Evolutionary conservation across 2,797 vertebrate genomes (phyloP).

Genomic region (Rhadinocentrus ornatus): DNA sequence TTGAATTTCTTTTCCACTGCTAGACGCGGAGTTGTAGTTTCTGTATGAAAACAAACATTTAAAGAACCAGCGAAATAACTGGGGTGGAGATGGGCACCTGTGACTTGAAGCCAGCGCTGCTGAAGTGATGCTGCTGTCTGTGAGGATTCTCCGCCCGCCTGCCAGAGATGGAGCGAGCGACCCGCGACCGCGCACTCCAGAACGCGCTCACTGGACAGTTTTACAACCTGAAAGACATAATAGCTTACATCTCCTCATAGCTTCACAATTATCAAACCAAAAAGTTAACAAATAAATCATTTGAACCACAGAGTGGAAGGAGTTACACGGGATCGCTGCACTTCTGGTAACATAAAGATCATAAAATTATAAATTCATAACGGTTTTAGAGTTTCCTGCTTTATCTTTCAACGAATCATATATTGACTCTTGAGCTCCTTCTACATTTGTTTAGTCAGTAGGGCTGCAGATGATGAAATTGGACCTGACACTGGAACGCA

Average conservation of each 20-base stretch:
- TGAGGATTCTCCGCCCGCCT: slow-evolving; percentile 32
- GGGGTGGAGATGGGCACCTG: slow-evolving; percentile 26
- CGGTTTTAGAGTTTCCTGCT: neutral
- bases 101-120: slow-evolving; percentile 46
- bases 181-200: slow-evolving; percentile 38
- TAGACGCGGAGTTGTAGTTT: slow-evolving; percentile 5
- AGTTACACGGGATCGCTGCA: no score
- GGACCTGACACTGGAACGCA: no score
- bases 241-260: neutral
- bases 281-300: neutral
- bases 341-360: neutral
- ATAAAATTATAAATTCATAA: neutral
- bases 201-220: slow-evolving; percentile 6
- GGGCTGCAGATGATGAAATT: no score
- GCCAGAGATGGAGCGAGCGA: slow-evolving; percentile 20
- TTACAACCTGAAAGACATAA: neutral
- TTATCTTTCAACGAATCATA: neutral
- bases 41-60: neutral
- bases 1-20: slow-evolving; percentile 4
- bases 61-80: neutral
- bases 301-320: neutral
- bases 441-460: neutral
- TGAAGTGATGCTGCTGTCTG: slow-evolving; percentile 37
- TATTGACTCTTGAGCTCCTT: neutral
- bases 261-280: neutral